Evolutionary conservation across 2,888 invertebrate genomes (phyloP).

Genomic region (Esperia sulphurella): DNA sequence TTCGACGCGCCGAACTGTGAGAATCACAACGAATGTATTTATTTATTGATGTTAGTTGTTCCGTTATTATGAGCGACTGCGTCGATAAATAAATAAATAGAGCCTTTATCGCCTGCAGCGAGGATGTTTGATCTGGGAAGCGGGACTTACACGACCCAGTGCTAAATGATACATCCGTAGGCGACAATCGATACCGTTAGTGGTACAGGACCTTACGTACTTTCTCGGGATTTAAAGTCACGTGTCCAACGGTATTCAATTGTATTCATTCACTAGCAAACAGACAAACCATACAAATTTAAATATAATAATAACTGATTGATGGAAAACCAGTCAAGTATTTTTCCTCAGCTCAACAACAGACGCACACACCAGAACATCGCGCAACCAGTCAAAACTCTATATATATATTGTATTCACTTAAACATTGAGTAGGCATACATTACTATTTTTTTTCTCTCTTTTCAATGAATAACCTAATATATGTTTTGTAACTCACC

Average conservation of each 20-base stretch:
- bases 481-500: too few relatives aligned
- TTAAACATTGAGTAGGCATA: too few relatives aligned
- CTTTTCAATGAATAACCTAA: too few relatives aligned
- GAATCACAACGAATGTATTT: conserved; percentile 75
- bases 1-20: conserved; percentile 63
- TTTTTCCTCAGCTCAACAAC: too few relatives aligned
- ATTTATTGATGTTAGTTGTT: conserved; percentile 72
- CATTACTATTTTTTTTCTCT: too few relatives aligned
- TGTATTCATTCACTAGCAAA: too few relatives aligned
- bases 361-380: too few relatives aligned
- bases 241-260: not conserved
- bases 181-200: conserved; percentile 14
- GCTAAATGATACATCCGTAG: conserved; percentile 38
- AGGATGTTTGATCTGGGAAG: conserved; percentile 39
- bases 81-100: conserved; percentile 55
- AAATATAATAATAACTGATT: too few relatives aligned
- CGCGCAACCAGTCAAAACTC: too few relatives aligned
- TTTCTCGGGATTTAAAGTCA: not conserved
- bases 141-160: conserved; percentile 23
- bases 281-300: too few relatives aligned
- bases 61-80: conserved; percentile 60
- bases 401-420: too few relatives aligned
- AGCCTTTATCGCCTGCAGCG: conserved; percentile 30
- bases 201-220: not conserved
- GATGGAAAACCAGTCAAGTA: too few relatives aligned